Conservation (phyloP, 2,797 vertebrate genomes). For the Alexandromys oeconomus region DNA sequence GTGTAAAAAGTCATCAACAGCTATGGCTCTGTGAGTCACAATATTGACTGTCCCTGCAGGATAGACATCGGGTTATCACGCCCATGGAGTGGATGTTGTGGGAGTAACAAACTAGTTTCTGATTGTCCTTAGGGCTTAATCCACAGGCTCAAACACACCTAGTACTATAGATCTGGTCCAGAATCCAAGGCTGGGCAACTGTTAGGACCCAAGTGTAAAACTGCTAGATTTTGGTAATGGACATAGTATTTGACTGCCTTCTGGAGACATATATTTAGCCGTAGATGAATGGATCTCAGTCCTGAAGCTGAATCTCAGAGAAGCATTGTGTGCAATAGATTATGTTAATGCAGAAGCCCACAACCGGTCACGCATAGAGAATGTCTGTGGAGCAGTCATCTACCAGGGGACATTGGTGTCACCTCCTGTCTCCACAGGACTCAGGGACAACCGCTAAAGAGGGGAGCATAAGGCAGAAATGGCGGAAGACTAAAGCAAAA, state of each 20-base stretch:
- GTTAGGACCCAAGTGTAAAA: not conserved
- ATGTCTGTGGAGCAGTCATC: not conserved
- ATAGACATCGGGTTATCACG: not conserved
- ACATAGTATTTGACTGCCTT: not conserved
- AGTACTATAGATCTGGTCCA: not conserved
- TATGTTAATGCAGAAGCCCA: not conserved
- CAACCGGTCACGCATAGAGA: not conserved
- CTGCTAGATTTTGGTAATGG: not conserved
- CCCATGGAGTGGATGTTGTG: not conserved
- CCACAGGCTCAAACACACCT: not conserved
- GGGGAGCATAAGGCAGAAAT: not conserved
- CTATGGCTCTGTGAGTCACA: not conserved
- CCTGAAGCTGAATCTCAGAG: not conserved
- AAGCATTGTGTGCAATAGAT: not conserved
- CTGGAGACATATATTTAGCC: not conserved
- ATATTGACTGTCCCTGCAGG: not conserved
- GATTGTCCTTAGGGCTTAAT: too few relatives aligned
- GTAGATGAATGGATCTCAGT: not conserved
- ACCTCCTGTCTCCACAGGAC: not conserved
- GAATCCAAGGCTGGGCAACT: not conserved
- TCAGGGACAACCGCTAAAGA: not conserved
- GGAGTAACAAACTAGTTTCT: not conserved
- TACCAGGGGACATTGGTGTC: too few relatives aligned
- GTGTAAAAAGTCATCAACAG: not conserved
- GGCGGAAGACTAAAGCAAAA: not conserved